These are phyloP conservation scores for Australoheros scitulus DNA, from an alignment of 2,113 vertebrate species.

Conservation along the genomic window DNA sequence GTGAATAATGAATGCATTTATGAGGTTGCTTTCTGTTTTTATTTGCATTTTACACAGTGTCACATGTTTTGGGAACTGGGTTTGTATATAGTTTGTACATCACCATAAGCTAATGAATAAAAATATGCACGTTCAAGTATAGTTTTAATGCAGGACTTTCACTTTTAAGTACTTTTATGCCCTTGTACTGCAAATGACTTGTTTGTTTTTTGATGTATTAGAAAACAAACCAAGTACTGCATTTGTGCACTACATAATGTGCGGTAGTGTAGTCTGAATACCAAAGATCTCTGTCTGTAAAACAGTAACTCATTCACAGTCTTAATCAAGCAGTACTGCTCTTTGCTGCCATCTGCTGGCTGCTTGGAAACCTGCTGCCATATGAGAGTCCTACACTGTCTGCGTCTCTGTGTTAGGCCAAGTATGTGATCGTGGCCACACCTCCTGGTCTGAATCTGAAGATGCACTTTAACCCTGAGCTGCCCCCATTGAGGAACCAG, in stretches of 20 bases:
- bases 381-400: background rate
- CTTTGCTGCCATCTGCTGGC: constrained; percentile 52
- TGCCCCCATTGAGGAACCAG: constrained; percentile 93
- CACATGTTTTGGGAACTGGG: background rate
- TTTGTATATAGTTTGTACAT: background rate
- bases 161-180: background rate
- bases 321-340: background rate
- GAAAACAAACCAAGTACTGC: background rate
- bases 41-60: background rate
- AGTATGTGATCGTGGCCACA: constrained; percentile 89
- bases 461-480: constrained; percentile 92
- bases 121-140: background rate
- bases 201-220: background rate
- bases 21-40: background rate
- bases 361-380: background rate
- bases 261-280: background rate
- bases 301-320: background rate
- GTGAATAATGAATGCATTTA: background rate
- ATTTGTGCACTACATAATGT: background rate
- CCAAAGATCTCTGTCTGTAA: background rate
- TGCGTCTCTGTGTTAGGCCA: constrained; percentile 76
- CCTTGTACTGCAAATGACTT: background rate
- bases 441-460: constrained; percentile 89
- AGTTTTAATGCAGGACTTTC: background rate
- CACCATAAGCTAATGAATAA: background rate